These are phyloP conservation scores for Epinephelus malabaricus DNA, from an alignment of 2,797 vertebrate genomes.

Conservation along the genomic window DNA sequence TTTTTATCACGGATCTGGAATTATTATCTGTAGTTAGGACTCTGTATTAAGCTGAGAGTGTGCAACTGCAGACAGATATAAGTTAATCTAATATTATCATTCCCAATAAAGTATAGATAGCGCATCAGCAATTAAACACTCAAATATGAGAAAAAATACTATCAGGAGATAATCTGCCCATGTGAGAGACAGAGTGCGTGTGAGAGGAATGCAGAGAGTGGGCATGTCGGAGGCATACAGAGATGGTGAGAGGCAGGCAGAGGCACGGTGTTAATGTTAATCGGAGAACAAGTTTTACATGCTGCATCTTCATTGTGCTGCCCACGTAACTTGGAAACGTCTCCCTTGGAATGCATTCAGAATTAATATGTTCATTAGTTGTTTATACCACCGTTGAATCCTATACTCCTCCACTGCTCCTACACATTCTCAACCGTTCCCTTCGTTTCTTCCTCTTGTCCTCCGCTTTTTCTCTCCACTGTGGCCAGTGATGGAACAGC, in stretches of 20 bases:
- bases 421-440: not conserved
- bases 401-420: not conserved
- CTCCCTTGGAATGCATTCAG: conserved; percentile 27
- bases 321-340: conserved; percentile 15
- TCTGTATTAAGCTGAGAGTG: conserved; percentile 20
- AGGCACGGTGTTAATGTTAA: conserved; percentile 31
- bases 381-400: not conserved
- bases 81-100: conserved; percentile 45
- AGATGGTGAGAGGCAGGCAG: conserved; percentile 22
- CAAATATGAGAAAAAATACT: conserved; percentile 33
- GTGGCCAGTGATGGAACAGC: conserved; percentile 27
- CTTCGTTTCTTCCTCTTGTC: not conserved
- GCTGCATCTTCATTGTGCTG: conserved; percentile 42
- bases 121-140: conserved; percentile 62
- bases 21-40: conserved; percentile 29
- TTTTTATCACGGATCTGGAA: conserved; percentile 36
- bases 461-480: conserved; percentile 1
- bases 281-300: conserved; percentile 34
- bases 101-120: conserved; percentile 56
- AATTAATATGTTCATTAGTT: conserved; percentile 40
- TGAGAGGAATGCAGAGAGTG: conserved; percentile 40
- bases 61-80: conserved; percentile 29
- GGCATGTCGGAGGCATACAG: conserved; percentile 14
- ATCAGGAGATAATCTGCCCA: conserved; percentile 55
- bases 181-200: conserved; percentile 28